Conservation (phyloP, 1,140 invertebrate species). For the Drosophila watanabei region DNA sequence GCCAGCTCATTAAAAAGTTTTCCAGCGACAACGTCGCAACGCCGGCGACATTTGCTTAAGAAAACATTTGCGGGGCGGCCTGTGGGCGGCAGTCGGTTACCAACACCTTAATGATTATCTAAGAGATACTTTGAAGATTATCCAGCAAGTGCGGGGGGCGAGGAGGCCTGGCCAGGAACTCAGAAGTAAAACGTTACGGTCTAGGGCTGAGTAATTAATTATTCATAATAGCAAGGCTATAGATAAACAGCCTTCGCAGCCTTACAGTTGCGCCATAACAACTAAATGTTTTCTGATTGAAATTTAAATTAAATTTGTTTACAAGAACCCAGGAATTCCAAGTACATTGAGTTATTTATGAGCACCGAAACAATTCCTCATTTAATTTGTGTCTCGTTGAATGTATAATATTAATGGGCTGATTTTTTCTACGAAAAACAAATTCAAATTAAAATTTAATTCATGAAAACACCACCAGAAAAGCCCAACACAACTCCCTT, state of each 20-base stretch:
- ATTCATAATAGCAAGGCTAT: slow-evolving; percentile 68
- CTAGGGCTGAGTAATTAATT: slow-evolving; percentile 69
- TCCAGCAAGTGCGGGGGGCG: slow-evolving; percentile 35
- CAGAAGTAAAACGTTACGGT: slow-evolving; percentile 67
- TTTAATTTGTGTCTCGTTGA: not conserved
- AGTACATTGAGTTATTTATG: slow-evolving; percentile 41
- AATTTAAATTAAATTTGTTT: slow-evolving; percentile 65
- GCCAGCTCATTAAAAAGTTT: slow-evolving; percentile 83
- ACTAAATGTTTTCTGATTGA: slow-evolving; percentile 55
- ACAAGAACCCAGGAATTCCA: slow-evolving; percentile 9
- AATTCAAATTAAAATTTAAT: not conserved
- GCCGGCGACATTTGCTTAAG: slow-evolving; percentile 70
- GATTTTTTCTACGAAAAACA: not conserved
- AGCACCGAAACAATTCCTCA: not conserved
- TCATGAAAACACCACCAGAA: not conserved
- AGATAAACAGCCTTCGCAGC: slow-evolving; percentile 26
- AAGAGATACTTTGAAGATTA: slow-evolving; percentile 75
- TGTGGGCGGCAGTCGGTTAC: slow-evolving; percentile 12
- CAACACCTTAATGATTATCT: slow-evolving; percentile 75
- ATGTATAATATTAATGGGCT: not conserved
- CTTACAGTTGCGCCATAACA: slow-evolving; percentile 19
- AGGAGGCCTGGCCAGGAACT: slow-evolving; percentile 25
- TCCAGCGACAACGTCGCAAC: slow-evolving; percentile 57
- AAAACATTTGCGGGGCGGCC: slow-evolving; percentile 60
- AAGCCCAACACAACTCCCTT: no score